These are phyloP conservation scores for Neostethus bicornis DNA, from an alignment of 2,797 vertebrate genomes.

Conservation along the genomic window DNA sequence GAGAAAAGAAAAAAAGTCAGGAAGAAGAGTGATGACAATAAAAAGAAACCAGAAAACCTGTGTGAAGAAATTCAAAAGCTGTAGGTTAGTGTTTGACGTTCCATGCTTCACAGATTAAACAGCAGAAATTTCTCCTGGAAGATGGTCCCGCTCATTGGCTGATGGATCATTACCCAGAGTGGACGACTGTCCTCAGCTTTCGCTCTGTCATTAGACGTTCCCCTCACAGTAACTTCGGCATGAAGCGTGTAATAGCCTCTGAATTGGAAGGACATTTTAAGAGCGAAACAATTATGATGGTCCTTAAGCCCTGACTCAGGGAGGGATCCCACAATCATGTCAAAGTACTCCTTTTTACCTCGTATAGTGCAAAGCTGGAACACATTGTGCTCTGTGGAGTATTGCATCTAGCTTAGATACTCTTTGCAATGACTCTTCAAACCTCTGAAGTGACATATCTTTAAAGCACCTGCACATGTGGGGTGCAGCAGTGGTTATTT, in stretches of 20 bases:
- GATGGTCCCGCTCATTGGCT: neutral
- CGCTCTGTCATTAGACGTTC: neutral
- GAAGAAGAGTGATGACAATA: no score
- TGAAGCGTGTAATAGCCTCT: neutral
- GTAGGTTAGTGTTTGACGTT: neutral
- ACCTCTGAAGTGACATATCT: neutral
- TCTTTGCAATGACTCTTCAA: neutral
- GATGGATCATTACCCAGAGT: neutral
- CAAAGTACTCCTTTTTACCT: neutral
- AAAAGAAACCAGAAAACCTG: constrained; percentile 2
- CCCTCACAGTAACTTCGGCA: neutral
- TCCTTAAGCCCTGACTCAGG: neutral
- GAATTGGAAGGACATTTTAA: neutral
- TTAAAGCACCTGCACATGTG: neutral
- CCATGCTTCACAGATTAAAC: neutral
- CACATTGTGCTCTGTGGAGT: neutral
- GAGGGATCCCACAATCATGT: neutral
- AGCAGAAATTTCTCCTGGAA: neutral
- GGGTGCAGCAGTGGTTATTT: neutral
- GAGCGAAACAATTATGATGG: neutral
- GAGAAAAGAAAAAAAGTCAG: no score
- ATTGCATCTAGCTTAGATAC: no score
- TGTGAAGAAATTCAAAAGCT: neutral
- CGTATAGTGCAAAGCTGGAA: neutral
- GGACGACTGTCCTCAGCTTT: neutral